Conservation (phyloP, 30 jellyfish, hydroid and myxozoan species). For the Mastigias papua region DNA sequence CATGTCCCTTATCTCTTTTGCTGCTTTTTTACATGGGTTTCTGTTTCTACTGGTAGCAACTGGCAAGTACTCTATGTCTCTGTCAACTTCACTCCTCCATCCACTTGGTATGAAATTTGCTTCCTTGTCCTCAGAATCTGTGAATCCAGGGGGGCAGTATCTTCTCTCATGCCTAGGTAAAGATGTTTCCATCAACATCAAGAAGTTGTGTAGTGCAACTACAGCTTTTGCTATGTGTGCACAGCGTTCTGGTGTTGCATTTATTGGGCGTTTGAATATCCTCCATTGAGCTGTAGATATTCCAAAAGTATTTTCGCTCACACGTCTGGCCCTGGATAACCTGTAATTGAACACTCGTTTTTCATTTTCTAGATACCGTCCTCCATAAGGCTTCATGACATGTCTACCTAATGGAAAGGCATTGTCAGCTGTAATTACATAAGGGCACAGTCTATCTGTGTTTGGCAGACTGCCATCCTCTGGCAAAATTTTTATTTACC, state of each 20-base stretch:
- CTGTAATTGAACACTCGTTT: slow-evolving; percentile 62
- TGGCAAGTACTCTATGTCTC: slow-evolving; percentile 18
- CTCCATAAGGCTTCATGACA: slow-evolving; percentile 76
- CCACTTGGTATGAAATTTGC: slow-evolving; percentile 55
- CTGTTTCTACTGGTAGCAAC: slow-evolving; percentile 13
- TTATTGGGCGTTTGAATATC: slow-evolving; percentile 66
- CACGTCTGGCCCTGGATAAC: slow-evolving; percentile 70
- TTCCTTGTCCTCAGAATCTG: slow-evolving; percentile 41
- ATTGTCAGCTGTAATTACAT: slow-evolving; percentile 70
- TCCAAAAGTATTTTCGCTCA: slow-evolving; percentile 72
- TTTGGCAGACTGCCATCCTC: slow-evolving; percentile 30
- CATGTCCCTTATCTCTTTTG: slow-evolving; percentile 47
- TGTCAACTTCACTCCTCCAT: slow-evolving; percentile 48
- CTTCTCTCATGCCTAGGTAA: slow-evolving; percentile 51
- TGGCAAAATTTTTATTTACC: slow-evolving; percentile 34
- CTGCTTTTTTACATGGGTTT: slow-evolving; percentile 53
- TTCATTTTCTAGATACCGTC: slow-evolving; percentile 27
- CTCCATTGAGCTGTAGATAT: slow-evolving; percentile 78
- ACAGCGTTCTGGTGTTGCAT: slow-evolving; percentile 68
- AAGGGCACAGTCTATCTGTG: slow-evolving; percentile 52
- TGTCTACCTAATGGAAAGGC: slow-evolving; percentile 59
- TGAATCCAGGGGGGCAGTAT: slow-evolving; percentile 59
- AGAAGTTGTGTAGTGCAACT: slow-evolving; percentile 73
- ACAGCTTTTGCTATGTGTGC: slow-evolving; percentile 68
- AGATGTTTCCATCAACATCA: slow-evolving; percentile 39